These are phyloP conservation scores for Hylaea fasciaria DNA, from an alignment of 2,888 invertebrate genomes.

Conservation along the genomic window DNA sequence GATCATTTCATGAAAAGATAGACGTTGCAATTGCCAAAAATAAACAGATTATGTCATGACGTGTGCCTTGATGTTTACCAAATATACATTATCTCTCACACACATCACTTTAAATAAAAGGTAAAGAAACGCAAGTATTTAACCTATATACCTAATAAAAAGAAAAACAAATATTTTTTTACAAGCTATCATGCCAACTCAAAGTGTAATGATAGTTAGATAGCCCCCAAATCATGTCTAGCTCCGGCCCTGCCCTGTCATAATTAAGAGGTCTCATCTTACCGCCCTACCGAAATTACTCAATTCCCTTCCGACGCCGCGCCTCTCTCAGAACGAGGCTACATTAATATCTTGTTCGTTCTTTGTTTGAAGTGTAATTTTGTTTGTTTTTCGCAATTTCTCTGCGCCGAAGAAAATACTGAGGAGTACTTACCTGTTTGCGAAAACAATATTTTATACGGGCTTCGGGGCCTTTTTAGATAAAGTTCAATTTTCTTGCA, in stretches of 20 bases:
- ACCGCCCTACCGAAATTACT: conserved; percentile 46
- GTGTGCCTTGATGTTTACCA: no score
- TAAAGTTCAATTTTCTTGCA: no score
- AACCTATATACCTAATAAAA: no score
- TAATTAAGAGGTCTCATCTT: conserved; percentile 56
- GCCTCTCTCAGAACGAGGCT: conserved; percentile 24
- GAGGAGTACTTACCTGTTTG: background rate
- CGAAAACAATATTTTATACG: background rate
- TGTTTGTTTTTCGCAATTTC: conserved; percentile 33
- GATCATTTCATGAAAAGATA: no score
- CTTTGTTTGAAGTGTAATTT: conserved; percentile 36
- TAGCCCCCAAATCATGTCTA: conserved; percentile 10
- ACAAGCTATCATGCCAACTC: no score
- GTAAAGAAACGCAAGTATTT: no score
- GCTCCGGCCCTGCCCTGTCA: conserved; percentile 44
- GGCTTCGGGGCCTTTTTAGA: background rate
- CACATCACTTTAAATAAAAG: no score
- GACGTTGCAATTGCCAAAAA: no score
- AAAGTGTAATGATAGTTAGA: no score
- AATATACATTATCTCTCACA: no score
- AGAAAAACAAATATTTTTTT: no score
- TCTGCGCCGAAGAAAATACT: conserved; percentile 12
- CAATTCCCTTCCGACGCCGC: conserved; percentile 40
- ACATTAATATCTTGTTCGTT: conserved; percentile 39
- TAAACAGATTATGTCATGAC: no score